Base-by-base conservation (phyloP, 2,113 vertebrate genomes). In the Vidua chalybeata region DNA sequence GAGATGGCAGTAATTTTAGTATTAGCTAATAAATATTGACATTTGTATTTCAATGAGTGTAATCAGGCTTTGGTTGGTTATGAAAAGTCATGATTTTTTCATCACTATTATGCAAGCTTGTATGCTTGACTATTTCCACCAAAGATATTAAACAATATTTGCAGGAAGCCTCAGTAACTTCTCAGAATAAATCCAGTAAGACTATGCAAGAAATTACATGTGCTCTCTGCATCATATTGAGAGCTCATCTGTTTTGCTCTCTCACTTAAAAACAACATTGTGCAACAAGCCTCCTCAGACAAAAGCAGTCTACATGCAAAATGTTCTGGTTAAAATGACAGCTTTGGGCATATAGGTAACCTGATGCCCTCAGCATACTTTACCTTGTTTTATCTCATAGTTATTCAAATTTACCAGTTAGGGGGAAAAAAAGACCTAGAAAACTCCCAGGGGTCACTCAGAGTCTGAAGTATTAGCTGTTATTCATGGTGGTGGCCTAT, bases 11-110 rank as follows among this genome's bases (percentile, higher is more conserved):
- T 64, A 73, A 94, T 94, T 96, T 90, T 85, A 72, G 79, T 80
- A 87, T 94, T 92, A 90, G 87, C 87, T 93, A 94, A 97, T 96
- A 95, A 97, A 93, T 95, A 91, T 87, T 94, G 87, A 93, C 90
- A 74, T 94, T 92, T 75, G 73, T 96, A 74, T 93, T 95, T 90
- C 80, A 87, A 92, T 84, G 88, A 95, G 87, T 75, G 63, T 86
- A 92, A 89, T 92, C 80, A 95, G 90, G 81, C 56, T 63, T 55
- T 68, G 71, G 58, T 14, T 92, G 48, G 71, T 80, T 52, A 75
- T 41, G 75, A 67, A 95, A 92, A 92, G 39, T 59, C 76, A 75
- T 52, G 78, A 68, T 90, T 93, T 86, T 67, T 86, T 88, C 79
- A 84, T 77, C 69, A 89, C 30, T 83, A 49, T 56, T 69, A 43